Evolutionary conservation across 1,140 invertebrate species (phyloP), one percentile per base, ranked within the genome.

Genomic region (Galleria mellonella): DNA sequence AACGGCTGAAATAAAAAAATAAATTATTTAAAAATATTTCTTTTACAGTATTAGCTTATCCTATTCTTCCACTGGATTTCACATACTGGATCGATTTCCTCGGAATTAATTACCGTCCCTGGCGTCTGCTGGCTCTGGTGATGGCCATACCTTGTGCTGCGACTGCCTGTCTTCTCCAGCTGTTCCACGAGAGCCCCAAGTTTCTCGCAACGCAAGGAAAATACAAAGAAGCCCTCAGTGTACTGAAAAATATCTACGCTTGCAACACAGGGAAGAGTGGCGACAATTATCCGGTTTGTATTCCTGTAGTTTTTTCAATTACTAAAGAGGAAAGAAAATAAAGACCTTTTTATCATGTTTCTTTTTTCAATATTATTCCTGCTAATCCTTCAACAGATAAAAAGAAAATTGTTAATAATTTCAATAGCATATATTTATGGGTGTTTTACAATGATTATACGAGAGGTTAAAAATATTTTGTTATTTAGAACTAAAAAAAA

Each of bases 111-210:
- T 55, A 87, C 85, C 53, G 87, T 69, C 88, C 88, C 30, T 93
- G 92, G 92, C 77, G 91, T 10, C 74, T 92, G 3, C 92, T 91
- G 62, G 66, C 92, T 1, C 71, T 89, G 0, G 61, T 91, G 0
- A 92, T 90, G 66, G 83, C 90, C 0, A 32, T 92, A 1, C 92
- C 92, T 0, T 89, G 89, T 50, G 83, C 92, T 0, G 60, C 87
- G 0, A 90, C 89, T 0, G 90, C 89, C 7, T 56, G 89, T 4
- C 56, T 87, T 0, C 76, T 92, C 12, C 73, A 87, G 3, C 72
- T 87, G 9, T 89, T 92, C 60, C 89, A 91, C 0, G 91, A 93
- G 63, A 92, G 91, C 70, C 91, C 92, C 1, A 91, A 91, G 59
- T 92, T 89, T 64, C 74, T 91, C 0, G 74, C 91, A 1, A 51